Evolutionary conservation across 2,113 vertebrate genomes (phyloP).

Genomic region (Taxidea taxus): DNA sequence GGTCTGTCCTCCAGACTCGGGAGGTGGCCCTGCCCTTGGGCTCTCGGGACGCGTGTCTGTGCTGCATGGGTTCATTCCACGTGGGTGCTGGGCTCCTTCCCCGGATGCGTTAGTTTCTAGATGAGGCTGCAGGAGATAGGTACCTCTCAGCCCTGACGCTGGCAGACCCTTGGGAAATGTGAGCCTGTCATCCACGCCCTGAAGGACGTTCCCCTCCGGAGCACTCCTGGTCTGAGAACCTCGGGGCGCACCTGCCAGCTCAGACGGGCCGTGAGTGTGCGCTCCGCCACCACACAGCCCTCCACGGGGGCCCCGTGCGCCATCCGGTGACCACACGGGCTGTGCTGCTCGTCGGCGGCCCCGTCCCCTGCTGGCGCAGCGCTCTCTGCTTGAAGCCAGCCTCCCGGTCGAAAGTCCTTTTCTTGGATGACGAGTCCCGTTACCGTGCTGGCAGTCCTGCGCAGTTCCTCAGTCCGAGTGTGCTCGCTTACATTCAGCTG

Average conservation of each 20-base stretch:
- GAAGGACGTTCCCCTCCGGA: no score
- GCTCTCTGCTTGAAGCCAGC: background rate
- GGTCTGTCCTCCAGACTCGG: accelerated
- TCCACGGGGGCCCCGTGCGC: background rate
- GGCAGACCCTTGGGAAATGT: background rate
- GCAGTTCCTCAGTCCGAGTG: accelerated
- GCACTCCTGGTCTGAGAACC: background rate
- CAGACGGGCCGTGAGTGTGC: background rate
- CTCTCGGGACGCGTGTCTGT: accelerated
- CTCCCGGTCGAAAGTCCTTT: background rate
- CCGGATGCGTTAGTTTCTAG: background rate
- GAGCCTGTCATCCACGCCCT: background rate
- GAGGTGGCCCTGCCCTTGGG: background rate
- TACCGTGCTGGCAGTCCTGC: accelerated
- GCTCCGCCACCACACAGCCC: accelerated
- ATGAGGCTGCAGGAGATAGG: background rate
- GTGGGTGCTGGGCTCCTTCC: background rate
- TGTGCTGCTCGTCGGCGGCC: no score
- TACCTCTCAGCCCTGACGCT: background rate
- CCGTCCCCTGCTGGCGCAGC: accelerated
- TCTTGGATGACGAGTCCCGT: background rate
- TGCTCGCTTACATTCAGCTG: accelerated
- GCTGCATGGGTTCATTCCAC: accelerated
- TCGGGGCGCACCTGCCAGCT: background rate
- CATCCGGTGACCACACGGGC: accelerated